Evolutionary conservation across 92 coral and sea anemone species (phyloP).

Genomic region (Galaxea fascicularis): DNA sequence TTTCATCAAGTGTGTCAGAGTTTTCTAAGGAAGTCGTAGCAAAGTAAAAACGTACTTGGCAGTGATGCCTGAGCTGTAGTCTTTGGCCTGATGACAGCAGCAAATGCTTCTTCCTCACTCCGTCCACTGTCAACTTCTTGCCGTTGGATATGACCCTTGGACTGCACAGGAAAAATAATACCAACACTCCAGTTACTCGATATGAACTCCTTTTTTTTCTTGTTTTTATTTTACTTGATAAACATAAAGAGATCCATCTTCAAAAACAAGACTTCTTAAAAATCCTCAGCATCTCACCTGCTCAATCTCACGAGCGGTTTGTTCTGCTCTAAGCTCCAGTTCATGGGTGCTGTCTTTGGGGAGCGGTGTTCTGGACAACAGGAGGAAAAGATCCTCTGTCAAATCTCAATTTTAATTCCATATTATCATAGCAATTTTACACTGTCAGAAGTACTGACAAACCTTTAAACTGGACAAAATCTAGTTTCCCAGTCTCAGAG

Average conservation of each 20-base stretch:
- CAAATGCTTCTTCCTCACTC: constrained; percentile 69
- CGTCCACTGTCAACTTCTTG: constrained; percentile 72
- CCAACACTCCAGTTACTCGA: neutral
- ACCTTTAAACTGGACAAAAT: no score
- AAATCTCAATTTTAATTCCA: neutral
- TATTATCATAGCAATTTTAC: no score
- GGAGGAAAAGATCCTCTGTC: neutral
- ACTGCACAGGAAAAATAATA: neutral
- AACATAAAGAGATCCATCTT: neutral
- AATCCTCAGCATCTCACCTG: constrained; percentile 37
- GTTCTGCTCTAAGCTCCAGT: constrained; percentile 68
- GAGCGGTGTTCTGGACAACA: constrained; percentile 25
- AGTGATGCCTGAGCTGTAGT: constrained; percentile 13
- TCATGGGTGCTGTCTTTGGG: constrained; percentile 55
- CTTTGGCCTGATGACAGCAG: constrained; percentile 62
- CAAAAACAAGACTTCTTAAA: neutral
- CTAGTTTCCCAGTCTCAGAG: no score
- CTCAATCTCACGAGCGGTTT: constrained; percentile 72
- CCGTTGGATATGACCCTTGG: constrained; percentile 31
- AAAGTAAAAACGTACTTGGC: neutral
- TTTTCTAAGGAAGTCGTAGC: no score
- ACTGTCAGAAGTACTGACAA: no score
- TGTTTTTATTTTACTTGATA: neutral
- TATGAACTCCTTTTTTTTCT: no score
- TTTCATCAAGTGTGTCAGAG: no score